Evolutionary conservation across 2,113 vertebrate species (phyloP), one percentile per base, ranked within the genome.

Genomic region (Oncorhynchus nerka): DNA sequence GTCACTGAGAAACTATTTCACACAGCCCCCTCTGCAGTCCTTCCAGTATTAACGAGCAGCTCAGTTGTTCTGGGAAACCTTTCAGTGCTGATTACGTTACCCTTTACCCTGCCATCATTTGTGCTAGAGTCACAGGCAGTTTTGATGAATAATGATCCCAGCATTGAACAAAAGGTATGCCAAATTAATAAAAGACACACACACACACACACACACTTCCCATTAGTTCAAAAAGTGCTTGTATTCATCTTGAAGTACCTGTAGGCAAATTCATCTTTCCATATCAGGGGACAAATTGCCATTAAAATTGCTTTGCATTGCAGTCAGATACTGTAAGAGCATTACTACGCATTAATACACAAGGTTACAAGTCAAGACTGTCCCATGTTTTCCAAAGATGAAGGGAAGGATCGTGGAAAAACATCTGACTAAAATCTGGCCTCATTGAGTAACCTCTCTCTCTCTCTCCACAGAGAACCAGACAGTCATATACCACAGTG

Each of bases 1-100:
- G 75, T 86, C 84, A 89, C 1, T 70, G 61, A 84, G 34, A 85
- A 88, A 83, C 61, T 82, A 90, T 90, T 85, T 81, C 74, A 80
- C 74, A 71, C 16, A 45, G 13, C 8, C 6, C 45, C 51, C 76
- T 73, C 68, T 45, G 71, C 82, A 85, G 51, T 78, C 4, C 39
- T 85, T 89, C 89, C 78, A 62, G 81, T 73, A 85, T 71, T 30
- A 82, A 73, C 67, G 71, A 65, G 77, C 45, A 79, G 69, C 76
- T 48, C 0, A 2, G 55, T 30, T 61, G 77, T 82, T 69, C 70
- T 82, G 84, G 81, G 73, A 88, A 88, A 64, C 55, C 69, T 59
- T 72, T 55, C 59, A 66, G 19, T 2, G n/a, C 16, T 24, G 12
- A 22, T 49, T 66, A 28, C 77, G 76, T 78, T 11, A 30, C 7